A percentile compares a stretch with the other conserved stretches of the same genome.
These are phyloP conservation scores for Mycogona germanica DNA, from an alignment of 2,888 invertebrate species.

Conservation along the genomic window DNA sequence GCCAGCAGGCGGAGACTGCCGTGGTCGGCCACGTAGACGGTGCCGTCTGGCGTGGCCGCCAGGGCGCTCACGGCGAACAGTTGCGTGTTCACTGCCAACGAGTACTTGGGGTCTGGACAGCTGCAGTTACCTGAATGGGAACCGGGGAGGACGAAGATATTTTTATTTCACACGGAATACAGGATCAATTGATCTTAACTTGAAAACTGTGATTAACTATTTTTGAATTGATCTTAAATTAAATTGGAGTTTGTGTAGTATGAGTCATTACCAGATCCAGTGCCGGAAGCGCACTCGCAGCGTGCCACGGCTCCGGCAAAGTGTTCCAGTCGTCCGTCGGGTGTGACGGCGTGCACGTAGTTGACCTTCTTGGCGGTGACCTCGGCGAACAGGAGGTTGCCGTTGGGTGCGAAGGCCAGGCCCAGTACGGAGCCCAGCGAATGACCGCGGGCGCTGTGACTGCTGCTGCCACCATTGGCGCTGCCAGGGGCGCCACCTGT, in stretches of 20 bases:
- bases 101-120: slow-evolving; percentile 43
- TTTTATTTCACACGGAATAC: too few species aligned
- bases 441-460: slow-evolving; percentile 80
- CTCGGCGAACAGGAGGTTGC: slow-evolving; percentile 87
- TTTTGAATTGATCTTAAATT: too few species aligned
- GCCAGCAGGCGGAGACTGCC: slow-evolving; percentile 39
- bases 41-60: slow-evolving; percentile 84
- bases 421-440: slow-evolving; percentile 84
- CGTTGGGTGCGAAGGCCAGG: slow-evolving; percentile 83
- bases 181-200: too few species aligned
- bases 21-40: slow-evolving; percentile 91
- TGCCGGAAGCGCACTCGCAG: slow-evolving; percentile 76
- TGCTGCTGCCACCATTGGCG: slow-evolving; percentile 56
- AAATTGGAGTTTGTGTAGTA: too few species aligned
- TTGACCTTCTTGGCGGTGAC: slow-evolving; percentile 92
- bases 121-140: too few species aligned
- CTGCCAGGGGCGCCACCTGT: slow-evolving; percentile 18
- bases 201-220: too few species aligned
- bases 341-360: slow-evolving; percentile 75
- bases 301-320: slow-evolving; percentile 87
- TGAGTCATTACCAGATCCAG: too few species aligned
- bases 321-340: slow-evolving; percentile 83
- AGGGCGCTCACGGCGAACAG: slow-evolving; percentile 90
- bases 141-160: too few species aligned
- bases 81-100: slow-evolving; percentile 81